Conservation (phyloP, 64 coral and sea anemone species). For the Trachythela sp. region DNA sequence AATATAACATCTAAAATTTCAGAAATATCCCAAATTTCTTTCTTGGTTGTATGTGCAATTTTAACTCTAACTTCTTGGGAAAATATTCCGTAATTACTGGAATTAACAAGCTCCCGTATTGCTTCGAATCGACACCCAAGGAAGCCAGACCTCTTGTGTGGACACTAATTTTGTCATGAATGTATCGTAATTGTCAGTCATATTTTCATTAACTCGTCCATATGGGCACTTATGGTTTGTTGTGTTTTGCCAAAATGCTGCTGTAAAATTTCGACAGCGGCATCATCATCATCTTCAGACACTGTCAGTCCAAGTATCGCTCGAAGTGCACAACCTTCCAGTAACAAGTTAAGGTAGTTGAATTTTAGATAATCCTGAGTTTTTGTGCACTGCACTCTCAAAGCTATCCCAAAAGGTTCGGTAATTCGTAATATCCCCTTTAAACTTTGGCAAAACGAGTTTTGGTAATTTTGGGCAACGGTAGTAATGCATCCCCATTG, state of each 20-base stretch:
- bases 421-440: background rate
- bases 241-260: constrained; percentile 50
- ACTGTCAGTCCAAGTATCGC: constrained; percentile 22
- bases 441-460: background rate
- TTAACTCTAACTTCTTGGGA: constrained; percentile 32
- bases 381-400: constrained; percentile 21
- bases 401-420: constrained; percentile 21
- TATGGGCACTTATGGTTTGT: constrained; percentile 39
- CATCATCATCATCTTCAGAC: constrained; percentile 21
- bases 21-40: constrained; percentile 50
- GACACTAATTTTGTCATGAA: constrained; percentile 45
- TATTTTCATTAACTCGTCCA: constrained; percentile 44
- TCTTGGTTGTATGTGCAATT: constrained; percentile 21
- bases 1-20: constrained; percentile 44
- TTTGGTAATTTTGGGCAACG: background rate
- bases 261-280: constrained; percentile 35
- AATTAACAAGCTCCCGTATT: constrained; percentile 49
- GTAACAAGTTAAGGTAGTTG: constrained; percentile 15
- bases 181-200: constrained; percentile 33
- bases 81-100: constrained; percentile 33
- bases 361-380: constrained; percentile 14
- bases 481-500: background rate
- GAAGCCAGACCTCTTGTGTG: constrained; percentile 25
- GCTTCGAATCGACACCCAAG: constrained; percentile 16
- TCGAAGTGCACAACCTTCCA: background rate